phyloP scores from a whole-genome alignment of 2,113 vertebrate genomes.

The Prolemur simus region DNA sequence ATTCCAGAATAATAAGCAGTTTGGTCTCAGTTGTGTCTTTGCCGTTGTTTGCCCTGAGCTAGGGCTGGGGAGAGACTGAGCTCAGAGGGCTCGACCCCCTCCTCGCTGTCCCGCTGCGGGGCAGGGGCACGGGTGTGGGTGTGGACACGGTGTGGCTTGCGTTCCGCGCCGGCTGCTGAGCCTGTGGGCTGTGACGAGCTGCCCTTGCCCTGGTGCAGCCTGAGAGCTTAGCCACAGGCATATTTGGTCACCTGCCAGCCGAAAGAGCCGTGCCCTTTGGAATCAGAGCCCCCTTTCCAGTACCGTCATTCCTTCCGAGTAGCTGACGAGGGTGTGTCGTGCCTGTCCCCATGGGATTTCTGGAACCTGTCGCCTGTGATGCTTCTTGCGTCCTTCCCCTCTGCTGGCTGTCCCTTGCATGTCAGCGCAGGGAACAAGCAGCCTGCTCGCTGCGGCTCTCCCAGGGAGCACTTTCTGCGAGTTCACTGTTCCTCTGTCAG shows the following conservation, averaged over 20 bases:
- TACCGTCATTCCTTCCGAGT: neutral
- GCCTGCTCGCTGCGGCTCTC: neutral
- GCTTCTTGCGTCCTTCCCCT: neutral
- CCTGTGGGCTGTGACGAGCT: neutral
- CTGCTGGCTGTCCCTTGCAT: accelerated
- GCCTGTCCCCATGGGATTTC: neutral
- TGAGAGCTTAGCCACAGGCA: neutral
- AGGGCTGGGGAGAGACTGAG: neutral
- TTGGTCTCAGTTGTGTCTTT: accelerated
- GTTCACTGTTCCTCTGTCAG: neutral
- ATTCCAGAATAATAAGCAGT: accelerated
- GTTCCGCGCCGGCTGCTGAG: neutral
- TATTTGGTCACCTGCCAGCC: neutral
- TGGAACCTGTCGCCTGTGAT: neutral
- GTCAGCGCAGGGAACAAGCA: neutral
- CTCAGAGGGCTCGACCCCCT: accelerated
- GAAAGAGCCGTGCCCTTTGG: neutral
- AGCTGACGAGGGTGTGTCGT: neutral
- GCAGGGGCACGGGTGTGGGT: accelerated
- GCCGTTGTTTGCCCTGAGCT: neutral
- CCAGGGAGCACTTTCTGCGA: neutral
- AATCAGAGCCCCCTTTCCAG: neutral
- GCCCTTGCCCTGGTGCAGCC: neutral
- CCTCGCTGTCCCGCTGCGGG: accelerated
- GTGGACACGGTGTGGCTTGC: neutral